phyloP scores from a whole-genome alignment of 2,113 vertebrate species.

The Sapayoa aenigma region DNA sequence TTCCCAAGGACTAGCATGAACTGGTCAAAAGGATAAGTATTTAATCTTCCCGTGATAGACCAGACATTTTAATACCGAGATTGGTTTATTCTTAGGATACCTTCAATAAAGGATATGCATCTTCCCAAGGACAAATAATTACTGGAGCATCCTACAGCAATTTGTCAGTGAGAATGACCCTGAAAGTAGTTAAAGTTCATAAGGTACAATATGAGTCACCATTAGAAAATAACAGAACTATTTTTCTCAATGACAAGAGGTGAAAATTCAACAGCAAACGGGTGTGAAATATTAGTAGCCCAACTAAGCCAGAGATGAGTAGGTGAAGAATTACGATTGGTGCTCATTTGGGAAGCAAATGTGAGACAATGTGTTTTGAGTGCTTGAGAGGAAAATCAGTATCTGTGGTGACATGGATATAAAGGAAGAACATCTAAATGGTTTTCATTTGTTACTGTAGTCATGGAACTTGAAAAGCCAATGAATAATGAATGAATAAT shows the following conservation, averaged over 20 bases:
- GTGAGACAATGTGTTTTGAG: neutral
- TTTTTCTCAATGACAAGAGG: neutral
- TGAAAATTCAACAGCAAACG: neutral
- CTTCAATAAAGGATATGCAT: neutral
- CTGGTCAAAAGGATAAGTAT: neutral
- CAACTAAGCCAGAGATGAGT: neutral
- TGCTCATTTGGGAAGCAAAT: conserved; percentile 15
- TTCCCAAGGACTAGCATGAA: neutral
- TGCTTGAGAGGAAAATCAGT: neutral
- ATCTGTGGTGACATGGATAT: neutral
- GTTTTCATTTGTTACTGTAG: neutral
- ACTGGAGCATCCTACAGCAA: neutral
- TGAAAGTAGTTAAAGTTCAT: conserved; percentile 18
- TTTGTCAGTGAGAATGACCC: conserved; percentile 20
- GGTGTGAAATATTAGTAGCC: neutral
- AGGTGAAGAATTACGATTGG: neutral
- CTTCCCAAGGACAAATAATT: conserved; percentile 34
- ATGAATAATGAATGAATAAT: conserved; percentile 9
- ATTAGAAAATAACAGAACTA: neutral
- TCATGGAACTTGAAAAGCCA: conserved; percentile 23
- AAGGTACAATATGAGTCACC: neutral
- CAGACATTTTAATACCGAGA: neutral
- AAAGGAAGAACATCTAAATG: neutral
- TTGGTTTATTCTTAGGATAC: neutral
- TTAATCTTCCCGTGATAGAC: neutral